Percentiles rank a stretch among this genome's conserved stretches.
Conservation (phyloP, 2,113 vertebrate species). For the Callipepla californica region DNA sequence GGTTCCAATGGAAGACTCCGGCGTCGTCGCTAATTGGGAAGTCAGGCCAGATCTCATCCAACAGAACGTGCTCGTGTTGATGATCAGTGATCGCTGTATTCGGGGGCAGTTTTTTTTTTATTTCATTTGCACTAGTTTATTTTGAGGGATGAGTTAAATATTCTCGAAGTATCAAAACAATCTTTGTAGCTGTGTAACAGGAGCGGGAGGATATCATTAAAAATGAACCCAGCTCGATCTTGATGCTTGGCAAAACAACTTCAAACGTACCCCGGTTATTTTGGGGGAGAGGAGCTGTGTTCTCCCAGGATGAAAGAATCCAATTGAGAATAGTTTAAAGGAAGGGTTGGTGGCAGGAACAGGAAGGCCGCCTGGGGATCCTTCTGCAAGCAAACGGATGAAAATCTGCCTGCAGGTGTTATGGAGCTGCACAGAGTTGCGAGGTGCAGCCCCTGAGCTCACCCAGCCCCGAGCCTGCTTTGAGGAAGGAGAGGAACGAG, state of each 20-base stretch:
- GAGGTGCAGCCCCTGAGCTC: background rate
- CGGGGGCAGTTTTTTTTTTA: background rate
- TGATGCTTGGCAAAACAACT: slow-evolving; percentile 46
- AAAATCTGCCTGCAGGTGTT: background rate
- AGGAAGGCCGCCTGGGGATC: background rate
- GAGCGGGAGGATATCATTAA: background rate
- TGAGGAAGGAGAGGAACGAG: background rate
- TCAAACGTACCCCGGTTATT: slow-evolving; percentile 24
- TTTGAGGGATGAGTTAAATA: slow-evolving; percentile 32
- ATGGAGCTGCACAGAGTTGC: background rate
- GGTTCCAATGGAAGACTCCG: background rate
- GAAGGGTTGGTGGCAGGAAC: background rate
- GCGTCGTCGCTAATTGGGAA: slow-evolving; percentile 14
- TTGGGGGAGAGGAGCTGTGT: background rate
- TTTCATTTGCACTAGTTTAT: slow-evolving; percentile 11
- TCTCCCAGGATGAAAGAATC: slow-evolving; percentile 4
- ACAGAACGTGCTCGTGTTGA: background rate
- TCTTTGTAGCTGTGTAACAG: slow-evolving; percentile 32
- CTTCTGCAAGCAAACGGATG: fast-evolving
- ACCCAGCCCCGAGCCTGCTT: fast-evolving
- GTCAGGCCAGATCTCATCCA: background rate
- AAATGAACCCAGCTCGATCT: slow-evolving; percentile 12
- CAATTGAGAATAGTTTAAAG: background rate
- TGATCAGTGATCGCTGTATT: slow-evolving; percentile 1
- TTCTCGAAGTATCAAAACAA: slow-evolving; percentile 51